Evolutionary conservation across 1,140 invertebrate genomes (phyloP).

Genomic region (Ips typographus): DNA sequence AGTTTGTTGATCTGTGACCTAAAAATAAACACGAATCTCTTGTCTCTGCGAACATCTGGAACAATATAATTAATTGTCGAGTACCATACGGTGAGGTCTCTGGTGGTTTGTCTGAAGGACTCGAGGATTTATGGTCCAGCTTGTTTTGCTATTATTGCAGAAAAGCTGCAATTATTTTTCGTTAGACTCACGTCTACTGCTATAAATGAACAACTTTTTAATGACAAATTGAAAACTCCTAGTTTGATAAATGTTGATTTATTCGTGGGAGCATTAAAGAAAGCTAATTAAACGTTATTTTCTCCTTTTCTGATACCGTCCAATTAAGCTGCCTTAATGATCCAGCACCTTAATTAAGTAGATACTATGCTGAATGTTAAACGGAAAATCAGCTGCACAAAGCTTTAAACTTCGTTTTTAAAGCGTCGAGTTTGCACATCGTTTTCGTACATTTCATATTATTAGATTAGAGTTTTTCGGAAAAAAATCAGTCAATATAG

Average conservation of each 20-base stretch:
- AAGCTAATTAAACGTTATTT: not conserved
- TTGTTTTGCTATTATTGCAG: not conserved
- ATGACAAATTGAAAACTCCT: not conserved
- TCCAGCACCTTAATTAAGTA: not conserved
- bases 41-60: slow-evolving; percentile 18
- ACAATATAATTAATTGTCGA: slow-evolving; percentile 15
- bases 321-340: not conserved
- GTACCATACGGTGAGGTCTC: slow-evolving; percentile 5
- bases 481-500: too few relatives aligned
- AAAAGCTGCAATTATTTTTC: not conserved
- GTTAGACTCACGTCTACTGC: not conserved
- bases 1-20: slow-evolving; percentile 4
- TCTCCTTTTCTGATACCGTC: not conserved
- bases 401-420: not conserved
- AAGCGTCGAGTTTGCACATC: too few relatives aligned
- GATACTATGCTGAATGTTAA: not conserved
- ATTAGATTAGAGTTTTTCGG: too few relatives aligned
- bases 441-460: too few relatives aligned
- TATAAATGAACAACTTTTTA: not conserved
- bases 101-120: slow-evolving; percentile 9
- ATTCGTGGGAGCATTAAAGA: not conserved
- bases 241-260: not conserved
- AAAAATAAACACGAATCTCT: slow-evolving; percentile 12
- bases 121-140: not conserved
- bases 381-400: not conserved